Percentiles rank a stretch among this genome's conserved stretches.
phyloP scores from a whole-genome alignment of 2,888 invertebrate species.

The Proisotoma minuta region DNA sequence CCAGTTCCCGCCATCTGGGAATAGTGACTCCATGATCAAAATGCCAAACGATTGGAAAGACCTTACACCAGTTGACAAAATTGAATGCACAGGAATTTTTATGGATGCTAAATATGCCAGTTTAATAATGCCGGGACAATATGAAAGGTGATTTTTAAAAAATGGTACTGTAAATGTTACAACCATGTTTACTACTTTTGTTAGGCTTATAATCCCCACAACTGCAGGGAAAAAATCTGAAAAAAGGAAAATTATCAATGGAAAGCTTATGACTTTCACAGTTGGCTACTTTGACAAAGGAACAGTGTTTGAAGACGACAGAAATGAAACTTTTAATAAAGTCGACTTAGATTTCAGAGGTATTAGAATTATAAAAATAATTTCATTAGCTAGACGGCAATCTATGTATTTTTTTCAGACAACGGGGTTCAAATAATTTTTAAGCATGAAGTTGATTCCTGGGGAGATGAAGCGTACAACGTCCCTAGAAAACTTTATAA shows the following conservation, averaged over 20 bases:
- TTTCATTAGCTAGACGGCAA: no score
- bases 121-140: slow-evolving; percentile 31
- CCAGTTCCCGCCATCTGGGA: no score
- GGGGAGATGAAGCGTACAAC: slow-evolving; percentile 25
- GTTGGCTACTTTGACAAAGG: slow-evolving; percentile 1
- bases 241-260: slow-evolving; percentile 30
- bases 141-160: slow-evolving; percentile 21
- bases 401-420: slow-evolving; percentile 17
- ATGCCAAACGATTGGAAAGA: slow-evolving; percentile 28
- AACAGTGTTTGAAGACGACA: neutral
- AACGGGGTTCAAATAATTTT: slow-evolving; percentile 38
- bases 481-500: slow-evolving; percentile 34
- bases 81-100: slow-evolving; percentile 31
- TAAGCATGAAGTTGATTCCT: slow-evolving; percentile 40
- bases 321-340: neutral
- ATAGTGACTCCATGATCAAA: slow-evolving; percentile 23
- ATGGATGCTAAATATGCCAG: slow-evolving; percentile 23
- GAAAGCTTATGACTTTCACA: slow-evolving; percentile 32
- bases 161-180: neutral
- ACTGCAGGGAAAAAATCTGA: neutral
- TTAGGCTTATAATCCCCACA: neutral
- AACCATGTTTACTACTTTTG: neutral
- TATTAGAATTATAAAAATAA: neutral
- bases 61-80: slow-evolving; percentile 10
- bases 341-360: neutral